These are phyloP conservation scores for Taurulus bubalis DNA, from an alignment of 2,113 vertebrate genomes.

Conservation along the genomic window DNA sequence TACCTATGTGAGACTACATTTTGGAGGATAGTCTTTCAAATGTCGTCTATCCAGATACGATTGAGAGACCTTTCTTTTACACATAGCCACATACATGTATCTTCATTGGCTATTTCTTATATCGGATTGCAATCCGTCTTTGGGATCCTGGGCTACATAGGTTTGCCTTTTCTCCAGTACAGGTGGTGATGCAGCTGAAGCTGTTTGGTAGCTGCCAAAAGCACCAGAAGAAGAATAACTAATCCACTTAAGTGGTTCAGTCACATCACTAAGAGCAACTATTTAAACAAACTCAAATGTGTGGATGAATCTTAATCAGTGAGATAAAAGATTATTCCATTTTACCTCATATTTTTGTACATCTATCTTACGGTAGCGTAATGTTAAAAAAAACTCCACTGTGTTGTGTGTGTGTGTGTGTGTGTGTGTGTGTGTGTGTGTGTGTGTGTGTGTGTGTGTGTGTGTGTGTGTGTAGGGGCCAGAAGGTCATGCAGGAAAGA, in stretches of 20 bases:
- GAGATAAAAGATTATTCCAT: neutral
- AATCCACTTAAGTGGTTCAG: neutral
- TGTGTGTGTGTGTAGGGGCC: constrained; percentile 61
- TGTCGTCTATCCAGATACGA: neutral
- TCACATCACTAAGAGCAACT: neutral
- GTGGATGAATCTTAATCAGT: neutral
- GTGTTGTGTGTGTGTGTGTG: constrained; percentile 30
- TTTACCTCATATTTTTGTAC: neutral
- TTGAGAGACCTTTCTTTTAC: neutral
- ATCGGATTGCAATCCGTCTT: neutral
- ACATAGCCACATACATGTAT: neutral
- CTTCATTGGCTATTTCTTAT: neutral
- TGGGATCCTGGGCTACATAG: neutral
- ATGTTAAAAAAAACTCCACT: constrained; percentile 10
- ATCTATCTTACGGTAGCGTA: neutral
- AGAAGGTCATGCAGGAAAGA: constrained; percentile 68
- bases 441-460: constrained; percentile 22
- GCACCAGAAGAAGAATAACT: neutral
- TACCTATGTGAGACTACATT: neutral
- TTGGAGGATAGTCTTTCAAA: neutral
- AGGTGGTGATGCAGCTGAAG: neutral
- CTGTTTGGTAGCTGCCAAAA: neutral
- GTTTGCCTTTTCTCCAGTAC: neutral
- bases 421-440: constrained; percentile 32
- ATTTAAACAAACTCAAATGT: neutral